Evolutionary conservation across 2,888 invertebrate species (phyloP), one percentile per base, ranked within the genome.

Genomic region (Drosophila quinaria): DNA sequence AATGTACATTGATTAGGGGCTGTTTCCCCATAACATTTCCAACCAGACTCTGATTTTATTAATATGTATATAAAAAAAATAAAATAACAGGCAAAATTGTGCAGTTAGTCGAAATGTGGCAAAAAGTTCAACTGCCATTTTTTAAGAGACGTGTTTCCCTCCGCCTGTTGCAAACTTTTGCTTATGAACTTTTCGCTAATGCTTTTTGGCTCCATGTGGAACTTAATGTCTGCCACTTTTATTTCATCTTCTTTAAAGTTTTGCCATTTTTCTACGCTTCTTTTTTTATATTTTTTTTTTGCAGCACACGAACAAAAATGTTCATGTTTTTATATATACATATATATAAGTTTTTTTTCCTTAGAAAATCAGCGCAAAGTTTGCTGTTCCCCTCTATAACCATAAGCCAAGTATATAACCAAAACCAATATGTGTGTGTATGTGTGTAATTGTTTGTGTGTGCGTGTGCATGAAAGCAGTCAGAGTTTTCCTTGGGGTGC

Each of bases 51-150:
- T 77, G 77, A 84, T 83, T 79, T 81, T 70, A 70, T 68, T 67
- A 62, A 66, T 55, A 73, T 6, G 6, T 25, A 25, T 2, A 58
- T 50, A 55, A 5, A 61, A 52, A 55, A 65, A 70, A 51, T 49
- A 63, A 59, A 33, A 42, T 54, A 51, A 15, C n/a, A 50, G 31
- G 39, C 29, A 41, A 51, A 63, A 67, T 63, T 63, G 55, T 78
- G 74, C 74, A 74, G 83, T 70, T 74, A 70, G 81, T 66, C 77
- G 64, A 56, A 59, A 67, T 63, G 66, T 67, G 39, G 44, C 63
- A 62, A 87, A 78, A 84, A 80, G 73, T 87, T 83, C 60, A 84
- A 78, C 84, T 84, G 80, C 72, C 89, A 86, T 83, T 87, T 84
- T 85, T 78, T 61, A 63, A 65, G 55, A 62, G 35, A n/a, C 46